Evolutionary conservation across 2,888 invertebrate species (phyloP).

Genomic region (Euphydryas editha): DNA sequence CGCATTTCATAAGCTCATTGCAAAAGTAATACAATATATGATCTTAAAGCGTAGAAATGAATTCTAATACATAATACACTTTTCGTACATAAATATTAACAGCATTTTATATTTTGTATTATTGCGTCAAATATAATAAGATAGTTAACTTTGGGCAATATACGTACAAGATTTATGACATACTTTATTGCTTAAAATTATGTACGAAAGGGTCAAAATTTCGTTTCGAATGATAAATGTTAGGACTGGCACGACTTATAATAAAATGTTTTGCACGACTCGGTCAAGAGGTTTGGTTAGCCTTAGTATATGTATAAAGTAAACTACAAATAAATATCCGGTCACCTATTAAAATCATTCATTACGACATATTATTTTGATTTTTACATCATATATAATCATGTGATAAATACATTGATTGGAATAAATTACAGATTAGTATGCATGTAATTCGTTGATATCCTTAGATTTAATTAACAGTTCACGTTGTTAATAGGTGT

Average conservation of each 20-base stretch:
- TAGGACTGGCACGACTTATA: background rate
- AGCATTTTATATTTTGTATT: too few relatives aligned
- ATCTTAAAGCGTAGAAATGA: too few relatives aligned
- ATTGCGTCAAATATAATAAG: background rate
- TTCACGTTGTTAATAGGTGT: conserved; percentile 17
- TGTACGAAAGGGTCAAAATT: background rate
- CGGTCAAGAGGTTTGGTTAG: background rate
- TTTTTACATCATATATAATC: background rate
- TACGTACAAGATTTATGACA: background rate
- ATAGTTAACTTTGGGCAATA: background rate
- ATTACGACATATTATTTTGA: background rate
- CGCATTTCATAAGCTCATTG: too few relatives aligned
- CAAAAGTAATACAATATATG: too few relatives aligned
- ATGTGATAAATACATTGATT: conserved; percentile 33
- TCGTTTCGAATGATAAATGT: background rate
- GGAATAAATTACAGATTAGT: conserved; percentile 31
- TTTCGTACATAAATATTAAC: background rate
- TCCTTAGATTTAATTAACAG: conserved; percentile 31
- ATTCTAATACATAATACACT: background rate
- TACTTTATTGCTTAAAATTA: conserved; percentile 8
- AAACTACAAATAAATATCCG: background rate
- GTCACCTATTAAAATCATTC: background rate
- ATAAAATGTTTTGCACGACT: background rate
- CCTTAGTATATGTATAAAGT: background rate
- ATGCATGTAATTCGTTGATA: conserved; percentile 36